Percentiles rank a stretch among this genome's conserved stretches.
These are phyloP conservation scores for Jordanella pulchra DNA, from an alignment of 2,797 vertebrate genomes.

Conservation along the genomic window DNA sequence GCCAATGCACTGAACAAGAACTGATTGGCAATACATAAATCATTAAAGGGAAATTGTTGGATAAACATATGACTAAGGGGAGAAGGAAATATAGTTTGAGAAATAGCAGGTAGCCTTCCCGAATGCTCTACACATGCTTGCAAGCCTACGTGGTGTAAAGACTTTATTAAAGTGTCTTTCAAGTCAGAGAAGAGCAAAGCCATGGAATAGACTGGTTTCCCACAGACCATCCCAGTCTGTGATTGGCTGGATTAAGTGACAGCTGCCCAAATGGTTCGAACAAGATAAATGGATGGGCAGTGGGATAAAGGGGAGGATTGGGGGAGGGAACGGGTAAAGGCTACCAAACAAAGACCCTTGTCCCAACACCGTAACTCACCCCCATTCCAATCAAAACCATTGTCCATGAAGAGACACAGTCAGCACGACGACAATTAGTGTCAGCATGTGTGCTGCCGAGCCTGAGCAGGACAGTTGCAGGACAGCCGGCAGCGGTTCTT, in stretches of 20 bases:
- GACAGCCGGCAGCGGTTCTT: constrained; percentile 15
- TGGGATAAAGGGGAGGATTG: constrained; percentile 67
- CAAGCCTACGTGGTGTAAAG: constrained; percentile 54
- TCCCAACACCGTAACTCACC: constrained; percentile 75
- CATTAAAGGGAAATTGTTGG: constrained; percentile 3
- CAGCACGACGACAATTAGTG: constrained; percentile 73
- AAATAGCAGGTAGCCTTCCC: constrained; percentile 15
- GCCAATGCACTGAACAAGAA: constrained; percentile 46
- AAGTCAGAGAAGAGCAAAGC: constrained; percentile 58
- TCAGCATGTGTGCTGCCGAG: constrained; percentile 67
- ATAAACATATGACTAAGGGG: neutral
- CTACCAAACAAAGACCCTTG: constrained; percentile 81
- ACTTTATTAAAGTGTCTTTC: constrained; percentile 42
- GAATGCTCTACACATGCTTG: constrained; percentile 14
- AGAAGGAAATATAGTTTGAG: neutral
- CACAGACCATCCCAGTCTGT: constrained; percentile 78
- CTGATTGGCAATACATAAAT: constrained; percentile 36
- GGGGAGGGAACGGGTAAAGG: constrained; percentile 70
- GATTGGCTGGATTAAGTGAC: constrained; percentile 89
- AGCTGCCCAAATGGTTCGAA: constrained; percentile 85
- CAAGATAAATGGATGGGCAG: constrained; percentile 77
- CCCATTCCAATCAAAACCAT: constrained; percentile 75
- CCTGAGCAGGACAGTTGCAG: constrained; percentile 36
- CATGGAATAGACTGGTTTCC: constrained; percentile 76
- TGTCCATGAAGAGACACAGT: constrained; percentile 69